Evolutionary conservation across 1,140 invertebrate genomes (phyloP).

Genomic region (Sinella curviseta): DNA sequence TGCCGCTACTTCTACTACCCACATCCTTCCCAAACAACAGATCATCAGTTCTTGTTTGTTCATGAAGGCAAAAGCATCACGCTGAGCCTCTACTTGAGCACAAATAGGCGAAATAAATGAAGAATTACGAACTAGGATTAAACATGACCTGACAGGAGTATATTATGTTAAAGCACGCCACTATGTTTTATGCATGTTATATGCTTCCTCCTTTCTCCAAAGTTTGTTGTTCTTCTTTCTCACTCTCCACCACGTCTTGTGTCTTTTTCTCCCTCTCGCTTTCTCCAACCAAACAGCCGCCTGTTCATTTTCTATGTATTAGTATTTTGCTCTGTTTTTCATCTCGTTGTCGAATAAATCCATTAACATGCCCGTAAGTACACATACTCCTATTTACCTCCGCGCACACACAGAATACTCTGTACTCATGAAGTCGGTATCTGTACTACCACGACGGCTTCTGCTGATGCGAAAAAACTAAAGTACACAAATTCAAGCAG

Average conservation of each 20-base stretch:
- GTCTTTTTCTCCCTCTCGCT: not conserved
- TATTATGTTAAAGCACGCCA: slow-evolving; percentile 25
- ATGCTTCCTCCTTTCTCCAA: not conserved
- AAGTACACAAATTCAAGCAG: too few relatives aligned
- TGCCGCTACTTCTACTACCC: not conserved
- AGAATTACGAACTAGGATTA: slow-evolving; percentile 27
- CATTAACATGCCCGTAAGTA: not conserved
- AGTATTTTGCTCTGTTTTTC: slow-evolving; percentile 4
- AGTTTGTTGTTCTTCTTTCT: not conserved
- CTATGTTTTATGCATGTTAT: slow-evolving; percentile 14
- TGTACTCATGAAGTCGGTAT: too few relatives aligned
- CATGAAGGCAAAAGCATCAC: slow-evolving; percentile 6
- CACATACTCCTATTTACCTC: not conserved
- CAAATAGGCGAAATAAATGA: slow-evolving; percentile 17
- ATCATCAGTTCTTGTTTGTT: slow-evolving; percentile 26
- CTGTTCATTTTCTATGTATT: not conserved
- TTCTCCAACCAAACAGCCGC: not conserved
- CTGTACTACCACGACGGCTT: too few relatives aligned
- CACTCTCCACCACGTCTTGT: not conserved
- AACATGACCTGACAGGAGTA: slow-evolving; percentile 20
- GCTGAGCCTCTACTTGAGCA: slow-evolving; percentile 20
- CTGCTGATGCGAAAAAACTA: too few relatives aligned
- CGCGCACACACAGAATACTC: too few relatives aligned
- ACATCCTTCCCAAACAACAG: slow-evolving; percentile 1
- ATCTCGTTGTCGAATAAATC: slow-evolving; percentile 15